Evolutionary conservation across 1,140 invertebrate genomes (phyloP).

Genomic region (Trachymyrmex septentrionalis): DNA sequence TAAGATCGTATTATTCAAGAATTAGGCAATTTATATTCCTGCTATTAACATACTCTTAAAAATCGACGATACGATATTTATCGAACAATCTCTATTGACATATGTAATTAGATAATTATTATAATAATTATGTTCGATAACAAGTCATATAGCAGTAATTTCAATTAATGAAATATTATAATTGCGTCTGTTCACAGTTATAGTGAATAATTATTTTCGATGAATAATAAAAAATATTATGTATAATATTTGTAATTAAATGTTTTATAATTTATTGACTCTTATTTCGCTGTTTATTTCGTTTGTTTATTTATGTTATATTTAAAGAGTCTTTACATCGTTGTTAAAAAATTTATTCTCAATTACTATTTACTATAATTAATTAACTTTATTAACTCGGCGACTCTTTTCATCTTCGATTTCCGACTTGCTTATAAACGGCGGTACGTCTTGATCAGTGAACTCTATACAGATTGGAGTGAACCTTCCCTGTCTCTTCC

Average conservation of each 20-base stretch:
- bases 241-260: too few relatives aligned
- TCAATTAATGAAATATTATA: not conserved
- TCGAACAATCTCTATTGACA: not conserved
- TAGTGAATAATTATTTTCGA: not conserved
- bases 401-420: not conserved
- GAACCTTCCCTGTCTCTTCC: too few relatives aligned
- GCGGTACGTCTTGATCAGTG: too few relatives aligned
- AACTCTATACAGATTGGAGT: too few relatives aligned
- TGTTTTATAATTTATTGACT: too few relatives aligned
- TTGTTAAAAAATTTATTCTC: too few relatives aligned
- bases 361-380: not conserved
- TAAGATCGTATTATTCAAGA: constrained; percentile 3
- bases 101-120: not conserved
- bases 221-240: not conserved
- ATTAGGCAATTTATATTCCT: constrained; percentile 12
- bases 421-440: too few relatives aligned
- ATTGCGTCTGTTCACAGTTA: not conserved
- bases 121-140: constrained; percentile 9
- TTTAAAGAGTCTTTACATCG: too few relatives aligned
- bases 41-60: not conserved
- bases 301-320: too few relatives aligned
- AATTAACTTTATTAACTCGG: constrained; percentile 1
- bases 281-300: too few relatives aligned
- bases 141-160: not conserved
- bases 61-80: not conserved